These are phyloP conservation scores for Apoda limacodes DNA, from an alignment of 2,888 invertebrate genomes.

Conservation along the genomic window DNA sequence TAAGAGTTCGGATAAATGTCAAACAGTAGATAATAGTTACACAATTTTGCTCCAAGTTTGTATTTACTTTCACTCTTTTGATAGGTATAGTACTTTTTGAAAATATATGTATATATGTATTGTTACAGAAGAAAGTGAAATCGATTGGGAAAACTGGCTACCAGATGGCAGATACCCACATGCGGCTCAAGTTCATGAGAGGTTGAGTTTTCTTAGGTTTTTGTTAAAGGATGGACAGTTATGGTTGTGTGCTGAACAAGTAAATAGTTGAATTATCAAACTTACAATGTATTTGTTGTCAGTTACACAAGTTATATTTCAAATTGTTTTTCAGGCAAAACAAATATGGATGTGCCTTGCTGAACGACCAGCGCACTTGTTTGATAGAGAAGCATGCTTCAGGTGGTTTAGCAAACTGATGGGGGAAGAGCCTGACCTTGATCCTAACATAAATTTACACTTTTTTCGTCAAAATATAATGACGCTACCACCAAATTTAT, in stretches of 20 bases:
- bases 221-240: constrained; percentile 94
- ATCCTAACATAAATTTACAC: constrained; percentile 94
- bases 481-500: constrained; percentile 88
- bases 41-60: too few relatives aligned
- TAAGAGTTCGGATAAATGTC: too few relatives aligned
- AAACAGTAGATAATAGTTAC: too few relatives aligned
- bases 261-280: constrained; percentile 23
- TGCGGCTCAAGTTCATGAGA: constrained; percentile 91
- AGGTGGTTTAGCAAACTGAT: constrained; percentile 98
- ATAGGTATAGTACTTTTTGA: background rate
- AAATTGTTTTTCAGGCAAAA: constrained; percentile 73
- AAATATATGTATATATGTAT: constrained; percentile 1
- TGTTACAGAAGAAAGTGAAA: constrained; percentile 75
- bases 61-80: background rate
- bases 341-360: constrained; percentile 97
- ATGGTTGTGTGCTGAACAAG: constrained; percentile 95
- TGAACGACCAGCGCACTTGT: constrained; percentile 90
- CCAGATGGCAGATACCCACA: constrained; percentile 94
- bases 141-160: constrained; percentile 82
- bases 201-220: constrained; percentile 93
- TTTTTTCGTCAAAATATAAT: constrained; percentile 96
- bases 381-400: constrained; percentile 96
- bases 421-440: constrained; percentile 97
- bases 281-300: constrained; percentile 4
- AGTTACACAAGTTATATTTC: constrained; percentile 9